phyloP scores from a whole-genome alignment of 2,113 vertebrate species.

The Anoplopoma fimbria region DNA sequence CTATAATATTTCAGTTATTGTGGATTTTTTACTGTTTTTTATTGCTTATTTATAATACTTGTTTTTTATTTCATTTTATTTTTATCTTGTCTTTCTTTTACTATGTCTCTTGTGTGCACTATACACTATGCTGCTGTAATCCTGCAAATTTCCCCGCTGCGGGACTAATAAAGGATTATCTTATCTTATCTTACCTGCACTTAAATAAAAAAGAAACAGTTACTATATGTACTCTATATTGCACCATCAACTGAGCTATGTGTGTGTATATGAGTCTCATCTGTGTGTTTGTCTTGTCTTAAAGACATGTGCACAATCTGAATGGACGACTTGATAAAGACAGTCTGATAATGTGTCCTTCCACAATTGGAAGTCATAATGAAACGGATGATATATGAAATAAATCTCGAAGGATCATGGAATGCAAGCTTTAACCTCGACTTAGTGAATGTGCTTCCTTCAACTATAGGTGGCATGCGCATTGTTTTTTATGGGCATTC shows the following conservation, averaged over 20 bases:
- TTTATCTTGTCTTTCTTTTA: too few relatives aligned
- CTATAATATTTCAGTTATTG: too few relatives aligned
- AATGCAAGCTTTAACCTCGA: constrained; percentile 12
- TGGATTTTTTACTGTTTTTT: too few relatives aligned
- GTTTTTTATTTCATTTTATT: too few relatives aligned
- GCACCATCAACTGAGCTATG: background rate
- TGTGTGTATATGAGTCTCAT: background rate
- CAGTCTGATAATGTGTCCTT: background rate
- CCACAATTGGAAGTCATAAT: background rate
- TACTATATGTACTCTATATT: background rate
- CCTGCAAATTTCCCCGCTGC: too few relatives aligned
- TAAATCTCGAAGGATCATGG: background rate
- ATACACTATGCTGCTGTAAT: too few relatives aligned
- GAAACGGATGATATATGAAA: background rate
- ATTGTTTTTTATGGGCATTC: background rate
- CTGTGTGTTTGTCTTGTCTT: background rate
- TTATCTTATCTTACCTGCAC: too few relatives aligned
- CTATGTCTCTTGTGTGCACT: too few relatives aligned
- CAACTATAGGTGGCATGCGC: background rate
- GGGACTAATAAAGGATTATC: too few relatives aligned
- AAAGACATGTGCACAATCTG: constrained; percentile 4
- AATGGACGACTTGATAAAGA: background rate
- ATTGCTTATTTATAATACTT: too few relatives aligned
- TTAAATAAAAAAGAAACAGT: background rate
- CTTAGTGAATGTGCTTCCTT: constrained; percentile 7